Evolutionary conservation across 23 tunicate species (phyloP).

Genomic region (Diplosoma virens): DNA sequence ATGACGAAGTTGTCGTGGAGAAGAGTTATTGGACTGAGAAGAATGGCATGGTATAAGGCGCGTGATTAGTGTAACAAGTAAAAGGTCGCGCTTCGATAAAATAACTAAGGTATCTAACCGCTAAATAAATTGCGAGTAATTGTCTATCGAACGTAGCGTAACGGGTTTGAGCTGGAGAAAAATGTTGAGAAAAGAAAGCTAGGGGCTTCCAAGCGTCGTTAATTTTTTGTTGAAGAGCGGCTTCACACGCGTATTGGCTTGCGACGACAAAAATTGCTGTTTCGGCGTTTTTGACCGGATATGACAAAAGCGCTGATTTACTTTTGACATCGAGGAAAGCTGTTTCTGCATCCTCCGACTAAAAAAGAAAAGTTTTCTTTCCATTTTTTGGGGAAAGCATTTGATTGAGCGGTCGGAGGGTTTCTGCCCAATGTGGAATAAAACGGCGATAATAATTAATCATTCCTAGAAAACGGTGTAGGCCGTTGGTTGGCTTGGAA

Average conservation of each 20-base stretch:
- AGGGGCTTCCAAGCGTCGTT: neutral
- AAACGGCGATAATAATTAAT: neutral
- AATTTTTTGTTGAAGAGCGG: neutral
- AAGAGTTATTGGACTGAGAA: neutral
- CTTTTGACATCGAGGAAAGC: neutral
- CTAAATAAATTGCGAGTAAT: neutral
- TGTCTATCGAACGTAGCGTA: neutral
- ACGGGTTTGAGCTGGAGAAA: neutral
- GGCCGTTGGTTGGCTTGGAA: too few species aligned
- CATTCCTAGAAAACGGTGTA: constrained; percentile 15
- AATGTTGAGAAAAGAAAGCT: neutral
- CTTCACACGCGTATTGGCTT: neutral
- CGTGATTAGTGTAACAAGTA: neutral
- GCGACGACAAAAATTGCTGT: constrained; percentile 1
- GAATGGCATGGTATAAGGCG: too few species aligned
- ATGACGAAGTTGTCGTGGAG: neutral
- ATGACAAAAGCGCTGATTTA: neutral
- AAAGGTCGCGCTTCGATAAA: neutral
- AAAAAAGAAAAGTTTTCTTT: neutral
- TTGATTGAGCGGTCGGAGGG: neutral
- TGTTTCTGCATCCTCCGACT: neutral
- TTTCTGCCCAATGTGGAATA: neutral
- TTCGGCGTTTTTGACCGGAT: neutral
- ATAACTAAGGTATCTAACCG: constrained; percentile 5
- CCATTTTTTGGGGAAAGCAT: neutral